Evolutionary conservation across 1,140 invertebrate species (phyloP).

Genomic region (Phenacoccus solenopsis): DNA sequence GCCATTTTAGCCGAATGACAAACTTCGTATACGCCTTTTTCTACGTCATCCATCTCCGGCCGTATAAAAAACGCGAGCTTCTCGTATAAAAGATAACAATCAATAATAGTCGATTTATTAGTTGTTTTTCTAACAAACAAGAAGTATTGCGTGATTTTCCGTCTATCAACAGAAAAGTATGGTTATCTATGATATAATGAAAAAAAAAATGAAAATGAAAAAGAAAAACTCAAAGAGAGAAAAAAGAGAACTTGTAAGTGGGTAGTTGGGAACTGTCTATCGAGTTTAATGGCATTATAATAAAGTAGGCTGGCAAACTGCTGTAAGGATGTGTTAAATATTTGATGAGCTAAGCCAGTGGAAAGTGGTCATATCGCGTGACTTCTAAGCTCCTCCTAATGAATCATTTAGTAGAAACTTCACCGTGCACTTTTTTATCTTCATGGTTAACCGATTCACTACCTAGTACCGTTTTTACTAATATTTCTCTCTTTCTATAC

Average conservation of each 20-base stretch:
- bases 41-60: not conserved
- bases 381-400: conserved; percentile 15
- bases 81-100: conserved; percentile 3
- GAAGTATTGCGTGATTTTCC: not conserved
- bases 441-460: conserved; percentile 9
- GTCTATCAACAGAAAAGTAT: not conserved
- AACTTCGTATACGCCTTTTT: not conserved
- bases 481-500: not conserved
- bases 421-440: conserved; percentile 12
- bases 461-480: conserved; percentile 4
- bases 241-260: not conserved
- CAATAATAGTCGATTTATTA: not conserved
- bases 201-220: not conserved
- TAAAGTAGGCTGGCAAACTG: conserved; percentile 17
- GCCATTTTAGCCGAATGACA: not conserved
- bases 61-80: too few relatives aligned
- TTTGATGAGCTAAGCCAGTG: conserved; percentile 14
- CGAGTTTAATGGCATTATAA: conserved; percentile 9
- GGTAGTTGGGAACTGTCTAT: not conserved
- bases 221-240: not conserved
- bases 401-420: conserved; percentile 15
- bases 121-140: not conserved
- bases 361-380: conserved; percentile 17
- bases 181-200: not conserved
- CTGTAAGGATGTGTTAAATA: conserved; percentile 17